Conservation (phyloP, 1,140 invertebrate species). For the Theocolax elegans region DNA sequence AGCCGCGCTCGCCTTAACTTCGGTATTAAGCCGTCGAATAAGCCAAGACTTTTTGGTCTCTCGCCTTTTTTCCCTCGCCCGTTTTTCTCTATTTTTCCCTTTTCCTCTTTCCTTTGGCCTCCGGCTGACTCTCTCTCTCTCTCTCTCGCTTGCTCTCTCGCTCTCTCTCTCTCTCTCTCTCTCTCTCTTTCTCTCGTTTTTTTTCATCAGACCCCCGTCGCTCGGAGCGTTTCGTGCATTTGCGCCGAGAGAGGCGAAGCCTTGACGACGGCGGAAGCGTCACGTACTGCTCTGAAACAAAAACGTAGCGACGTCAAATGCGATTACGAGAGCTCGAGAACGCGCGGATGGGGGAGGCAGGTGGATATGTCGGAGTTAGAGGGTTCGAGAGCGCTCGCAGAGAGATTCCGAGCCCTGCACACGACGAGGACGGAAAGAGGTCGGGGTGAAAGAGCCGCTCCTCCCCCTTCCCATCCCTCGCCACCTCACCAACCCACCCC, state of each 20-base stretch:
- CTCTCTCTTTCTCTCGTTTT: constrained; percentile 15
- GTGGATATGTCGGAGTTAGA: constrained; percentile 47
- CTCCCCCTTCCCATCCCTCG: no score
- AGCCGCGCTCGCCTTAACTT: background rate
- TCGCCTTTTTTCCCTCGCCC: constrained; percentile 38
- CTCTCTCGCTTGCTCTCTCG: no score
- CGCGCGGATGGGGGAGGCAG: constrained; percentile 47
- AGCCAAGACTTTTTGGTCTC: constrained; percentile 8
- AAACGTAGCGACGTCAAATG: constrained; percentile 68
- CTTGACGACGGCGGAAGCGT: constrained; percentile 62
- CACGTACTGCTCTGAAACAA: constrained; percentile 68
- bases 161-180: no score
- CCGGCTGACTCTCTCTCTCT: background rate
- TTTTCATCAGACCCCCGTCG: constrained; percentile 4
- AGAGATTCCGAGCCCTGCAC: constrained; percentile 46
- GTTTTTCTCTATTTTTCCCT: constrained; percentile 42
- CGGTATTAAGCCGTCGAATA: background rate
- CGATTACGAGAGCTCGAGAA: constrained; percentile 67
- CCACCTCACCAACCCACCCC: no score
- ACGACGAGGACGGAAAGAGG: constrained; percentile 44
- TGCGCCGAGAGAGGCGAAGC: constrained; percentile 57
- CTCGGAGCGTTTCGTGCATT: constrained; percentile 46
- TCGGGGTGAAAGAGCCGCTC: no score
- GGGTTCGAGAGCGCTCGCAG: constrained; percentile 45
- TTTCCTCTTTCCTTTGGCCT: background rate